A percentile compares a stretch with the other conserved stretches of the same genome.
Conservation (phyloP, 2,888 invertebrate genomes). For the Cheilosia pagana region DNA sequence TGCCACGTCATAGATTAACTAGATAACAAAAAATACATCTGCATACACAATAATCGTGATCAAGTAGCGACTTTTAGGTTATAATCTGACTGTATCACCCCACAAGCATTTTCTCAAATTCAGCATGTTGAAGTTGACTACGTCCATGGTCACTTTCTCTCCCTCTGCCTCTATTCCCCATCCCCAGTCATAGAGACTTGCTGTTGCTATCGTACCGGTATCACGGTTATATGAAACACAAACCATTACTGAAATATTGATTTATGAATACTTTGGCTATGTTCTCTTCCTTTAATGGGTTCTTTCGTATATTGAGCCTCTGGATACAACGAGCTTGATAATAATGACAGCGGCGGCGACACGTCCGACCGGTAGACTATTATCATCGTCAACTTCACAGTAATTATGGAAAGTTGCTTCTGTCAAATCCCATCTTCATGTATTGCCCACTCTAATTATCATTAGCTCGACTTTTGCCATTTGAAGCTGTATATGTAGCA, state of each 20-base stretch:
- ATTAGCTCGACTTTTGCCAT: conserved; percentile 64
- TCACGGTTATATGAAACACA: conserved; percentile 60
- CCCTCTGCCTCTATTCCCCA: conserved; percentile 22
- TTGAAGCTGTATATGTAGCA: conserved; percentile 37
- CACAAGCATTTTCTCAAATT: conserved; percentile 52
- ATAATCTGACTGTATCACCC: conserved; percentile 60
- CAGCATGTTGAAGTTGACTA: conserved; percentile 53
- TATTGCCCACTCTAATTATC: conserved; percentile 55
- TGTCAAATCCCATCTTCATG: conserved; percentile 49
- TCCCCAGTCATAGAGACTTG: conserved; percentile 40
- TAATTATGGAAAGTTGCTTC: conserved; percentile 69
- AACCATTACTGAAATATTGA: conserved; percentile 69
- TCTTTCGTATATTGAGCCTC: conserved; percentile 56
- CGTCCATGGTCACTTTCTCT: conserved; percentile 58
- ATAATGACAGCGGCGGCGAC: conserved; percentile 62
- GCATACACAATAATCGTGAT: conserved; percentile 68
- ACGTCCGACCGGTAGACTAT: conserved; percentile 72
- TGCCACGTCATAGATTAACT: conserved; percentile 57
- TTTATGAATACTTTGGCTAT: conserved; percentile 57
- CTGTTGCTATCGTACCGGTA: conserved; percentile 48
- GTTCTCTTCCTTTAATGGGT: conserved; percentile 60
- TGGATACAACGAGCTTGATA: conserved; percentile 63
- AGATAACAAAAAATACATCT: conserved; percentile 64
- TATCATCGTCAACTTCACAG: conserved; percentile 69
- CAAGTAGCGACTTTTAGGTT: conserved; percentile 64